Evolutionary conservation across 2,113 vertebrate genomes (phyloP), one percentile per base, ranked within the genome.

Genomic region (Speoplatyrhinus poulsoni): DNA sequence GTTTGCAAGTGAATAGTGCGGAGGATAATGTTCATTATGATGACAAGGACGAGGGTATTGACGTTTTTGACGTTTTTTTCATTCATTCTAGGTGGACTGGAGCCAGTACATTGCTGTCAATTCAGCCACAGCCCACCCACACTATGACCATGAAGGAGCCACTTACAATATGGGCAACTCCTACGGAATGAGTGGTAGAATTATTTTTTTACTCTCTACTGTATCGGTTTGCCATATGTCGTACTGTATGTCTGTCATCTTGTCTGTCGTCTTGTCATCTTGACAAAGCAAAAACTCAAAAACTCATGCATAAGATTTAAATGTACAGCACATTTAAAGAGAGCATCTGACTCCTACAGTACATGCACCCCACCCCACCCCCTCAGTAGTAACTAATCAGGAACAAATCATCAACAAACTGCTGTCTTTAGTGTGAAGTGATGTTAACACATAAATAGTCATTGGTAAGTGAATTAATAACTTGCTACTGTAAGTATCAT

Each of bases 111-210:
- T 97, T 36, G 95, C 94, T 17, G 94, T 99, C 57, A 99, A 95
- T 15, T 92, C 95, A 46, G 95, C 95, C 26, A 97, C 96, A 46
- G 97, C 96, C 56, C 96, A 98, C 62, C 96, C 96, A 17, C 96
- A 99, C 77, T 98, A 97, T 2, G 97, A 93, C 48, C 65, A 86
- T 0, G 93, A 98, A 16, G 96, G 96, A n/a, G 94, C 95, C 12
- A 65, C 92, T 0, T 99, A 96, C 90, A 98, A 99, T 84, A 94
- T 98, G 96, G 96, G 96, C 55, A 98, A 95, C 72, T 97, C 95
- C 6, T 95, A 93, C 0, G 93, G 94, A 48, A 91, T 84, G 6
- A 91, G 90, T 4, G 88, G 91, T 92, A 79, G 73, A 26, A 1
- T 32, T 11, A 1, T 0, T 67, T 17, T 17, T 17, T 17, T 10